Evolutionary conservation across 2,797 vertebrate species (phyloP).

Genomic region (Menidia menidia): DNA sequence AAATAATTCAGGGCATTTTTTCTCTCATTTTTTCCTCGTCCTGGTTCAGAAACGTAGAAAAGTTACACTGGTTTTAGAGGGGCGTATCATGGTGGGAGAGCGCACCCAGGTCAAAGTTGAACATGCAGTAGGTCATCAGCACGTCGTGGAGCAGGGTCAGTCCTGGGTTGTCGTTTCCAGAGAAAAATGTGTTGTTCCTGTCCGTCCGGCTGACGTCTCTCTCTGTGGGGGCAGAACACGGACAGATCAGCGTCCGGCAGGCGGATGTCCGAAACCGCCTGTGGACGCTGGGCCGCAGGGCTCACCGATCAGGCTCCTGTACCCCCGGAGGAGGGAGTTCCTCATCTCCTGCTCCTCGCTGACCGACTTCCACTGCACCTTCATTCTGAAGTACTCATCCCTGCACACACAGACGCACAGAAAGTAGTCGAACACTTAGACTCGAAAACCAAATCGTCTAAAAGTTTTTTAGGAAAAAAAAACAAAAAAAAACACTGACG

Average conservation of each 20-base stretch:
- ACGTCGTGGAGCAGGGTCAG: constrained; percentile 89
- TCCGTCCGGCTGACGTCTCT: constrained; percentile 92
- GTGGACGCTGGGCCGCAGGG: constrained; percentile 1
- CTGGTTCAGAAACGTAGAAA: neutral
- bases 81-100: no score
- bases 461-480: no score
- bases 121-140: constrained; percentile 96
- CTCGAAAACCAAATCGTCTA: neutral
- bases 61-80: no score
- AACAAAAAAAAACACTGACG: constrained; percentile 75
- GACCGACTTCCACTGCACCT: constrained; percentile 94
- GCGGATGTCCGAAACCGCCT: constrained; percentile 2
- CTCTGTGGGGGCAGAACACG: constrained; percentile 80
- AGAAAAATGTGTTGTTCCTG: constrained; percentile 91
- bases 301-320: constrained; percentile 91
- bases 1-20: neutral
- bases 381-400: constrained; percentile 94
- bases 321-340: constrained; percentile 90
- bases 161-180: constrained; percentile 89
- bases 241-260: neutral
- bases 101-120: constrained; percentile 92
- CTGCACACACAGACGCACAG: constrained; percentile 63
- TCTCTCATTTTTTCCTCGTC: neutral
- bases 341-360: constrained; percentile 92
- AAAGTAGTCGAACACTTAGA: neutral